These are phyloP conservation scores for Meda fulgida DNA, from an alignment of 2,797 vertebrate genomes.

Conservation along the genomic window DNA sequence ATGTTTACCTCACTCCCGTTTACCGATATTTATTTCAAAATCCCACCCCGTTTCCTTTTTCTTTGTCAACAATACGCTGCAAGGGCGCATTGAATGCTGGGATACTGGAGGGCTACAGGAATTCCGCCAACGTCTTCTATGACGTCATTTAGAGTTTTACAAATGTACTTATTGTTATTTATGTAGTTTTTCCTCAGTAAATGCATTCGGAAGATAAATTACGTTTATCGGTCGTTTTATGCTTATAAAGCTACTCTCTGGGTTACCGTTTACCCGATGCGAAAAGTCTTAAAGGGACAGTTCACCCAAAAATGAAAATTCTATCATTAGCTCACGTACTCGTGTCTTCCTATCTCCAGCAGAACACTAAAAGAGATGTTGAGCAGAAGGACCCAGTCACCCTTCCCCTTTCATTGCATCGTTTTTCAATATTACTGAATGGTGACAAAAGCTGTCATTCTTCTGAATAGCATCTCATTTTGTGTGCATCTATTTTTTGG, in stretches of 20 bases:
- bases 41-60: slow-evolving; percentile 73
- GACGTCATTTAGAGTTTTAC: slow-evolving; percentile 65
- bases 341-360: background rate
- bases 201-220: background rate
- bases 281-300: slow-evolving; percentile 18
- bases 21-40: slow-evolving; percentile 52
- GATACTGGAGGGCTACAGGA: slow-evolving; percentile 62
- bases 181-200: background rate
- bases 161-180: slow-evolving; percentile 21
- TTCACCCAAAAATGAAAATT: background rate
- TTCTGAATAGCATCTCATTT: background rate
- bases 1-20: slow-evolving; percentile 50
- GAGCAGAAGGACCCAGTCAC: background rate
- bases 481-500: background rate
- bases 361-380: background rate
- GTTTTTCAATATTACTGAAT: background rate
- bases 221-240: background rate
- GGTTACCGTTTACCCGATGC: background rate
- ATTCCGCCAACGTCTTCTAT: slow-evolving; percentile 59
- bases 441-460: background rate
- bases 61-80: slow-evolving; percentile 77
- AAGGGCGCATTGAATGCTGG: slow-evolving; percentile 76
- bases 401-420: background rate
- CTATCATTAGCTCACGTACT: background rate
- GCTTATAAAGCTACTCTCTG: background rate